phyloP scores from a whole-genome alignment of 1,140 invertebrate species.

The Atopsyche davidsoni region DNA sequence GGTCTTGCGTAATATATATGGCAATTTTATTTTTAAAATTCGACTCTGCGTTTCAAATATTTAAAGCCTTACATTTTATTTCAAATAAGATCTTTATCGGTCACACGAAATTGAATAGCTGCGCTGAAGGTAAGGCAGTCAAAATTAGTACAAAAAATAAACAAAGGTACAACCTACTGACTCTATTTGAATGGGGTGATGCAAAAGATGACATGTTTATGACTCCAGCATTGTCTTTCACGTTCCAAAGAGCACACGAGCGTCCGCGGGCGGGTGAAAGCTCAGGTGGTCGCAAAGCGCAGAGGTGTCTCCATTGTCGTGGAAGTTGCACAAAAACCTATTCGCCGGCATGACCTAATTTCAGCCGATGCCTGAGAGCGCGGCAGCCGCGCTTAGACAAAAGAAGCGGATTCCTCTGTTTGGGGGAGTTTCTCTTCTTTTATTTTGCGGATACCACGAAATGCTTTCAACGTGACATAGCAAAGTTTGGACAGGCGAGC shows the following conservation, averaged over 20 bases:
- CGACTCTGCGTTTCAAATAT: too few species aligned
- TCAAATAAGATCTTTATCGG: too few species aligned
- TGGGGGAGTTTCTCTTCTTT: conserved; percentile 12
- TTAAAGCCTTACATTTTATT: too few species aligned
- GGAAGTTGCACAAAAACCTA: conserved; percentile 9
- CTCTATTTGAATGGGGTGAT: not conserved
- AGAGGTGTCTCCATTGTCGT: conserved; percentile 5
- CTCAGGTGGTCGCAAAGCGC: not conserved
- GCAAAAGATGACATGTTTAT: conserved; percentile 29
- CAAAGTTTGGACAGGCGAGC: too few species aligned
- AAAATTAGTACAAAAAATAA: not conserved
- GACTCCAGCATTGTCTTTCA: conserved; percentile 14
- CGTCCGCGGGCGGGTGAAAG: not conserved
- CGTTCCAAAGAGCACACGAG: conserved; percentile 12
- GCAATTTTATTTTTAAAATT: too few species aligned
- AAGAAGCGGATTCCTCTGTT: not conserved
- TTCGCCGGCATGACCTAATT: conserved; percentile 15
- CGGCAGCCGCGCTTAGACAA: not conserved
- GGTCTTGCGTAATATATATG: too few species aligned
- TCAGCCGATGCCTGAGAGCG: not conserved
- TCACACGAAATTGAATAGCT: too few species aligned
- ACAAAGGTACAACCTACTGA: not conserved
- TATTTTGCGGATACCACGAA: too few species aligned
- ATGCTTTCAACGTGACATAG: too few species aligned
- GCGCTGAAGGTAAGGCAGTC: too few species aligned